Percentiles rank a stretch among this genome's conserved stretches.
Conservation (phyloP, 2,888 invertebrate species). For the Cyaniris semiargus region DNA sequence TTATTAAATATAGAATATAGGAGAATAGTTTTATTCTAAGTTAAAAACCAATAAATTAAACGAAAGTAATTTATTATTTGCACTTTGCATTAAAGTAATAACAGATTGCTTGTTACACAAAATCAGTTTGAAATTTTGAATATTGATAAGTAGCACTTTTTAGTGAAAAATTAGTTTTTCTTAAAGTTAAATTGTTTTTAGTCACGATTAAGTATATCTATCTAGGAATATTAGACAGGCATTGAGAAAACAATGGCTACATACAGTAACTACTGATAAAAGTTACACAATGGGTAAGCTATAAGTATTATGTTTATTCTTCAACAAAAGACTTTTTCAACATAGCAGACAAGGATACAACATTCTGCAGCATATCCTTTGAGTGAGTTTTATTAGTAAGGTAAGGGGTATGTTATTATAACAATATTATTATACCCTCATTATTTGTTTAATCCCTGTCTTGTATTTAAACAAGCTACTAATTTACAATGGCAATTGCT, state of each 20-base stretch:
- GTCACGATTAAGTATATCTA: background rate
- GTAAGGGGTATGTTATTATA: background rate
- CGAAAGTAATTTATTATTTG: slow-evolving; percentile 23
- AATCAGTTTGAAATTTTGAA: slow-evolving; percentile 5
- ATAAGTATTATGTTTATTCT: too few species aligned
- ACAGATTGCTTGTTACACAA: background rate
- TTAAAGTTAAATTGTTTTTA: slow-evolving; percentile 1
- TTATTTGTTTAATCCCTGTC: background rate
- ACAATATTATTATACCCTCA: background rate
- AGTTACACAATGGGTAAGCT: background rate
- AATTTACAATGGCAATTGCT: slow-evolving; percentile 27
- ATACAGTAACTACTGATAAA: background rate
- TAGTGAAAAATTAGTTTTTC: background rate
- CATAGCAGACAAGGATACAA: too few species aligned
- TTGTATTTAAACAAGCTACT: background rate
- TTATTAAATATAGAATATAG: too few species aligned
- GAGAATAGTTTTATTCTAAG: too few species aligned
- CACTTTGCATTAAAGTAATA: background rate
- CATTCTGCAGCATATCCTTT: too few species aligned
- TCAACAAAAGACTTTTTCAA: too few species aligned
- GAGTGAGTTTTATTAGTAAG: background rate
- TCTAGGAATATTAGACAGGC: background rate
- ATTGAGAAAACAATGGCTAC: background rate
- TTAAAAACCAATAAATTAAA: background rate
- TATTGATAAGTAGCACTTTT: slow-evolving; percentile 10